Evolutionary conservation across 2,888 invertebrate genomes (phyloP).

Genomic region (Anagyrus pseudococci): DNA sequence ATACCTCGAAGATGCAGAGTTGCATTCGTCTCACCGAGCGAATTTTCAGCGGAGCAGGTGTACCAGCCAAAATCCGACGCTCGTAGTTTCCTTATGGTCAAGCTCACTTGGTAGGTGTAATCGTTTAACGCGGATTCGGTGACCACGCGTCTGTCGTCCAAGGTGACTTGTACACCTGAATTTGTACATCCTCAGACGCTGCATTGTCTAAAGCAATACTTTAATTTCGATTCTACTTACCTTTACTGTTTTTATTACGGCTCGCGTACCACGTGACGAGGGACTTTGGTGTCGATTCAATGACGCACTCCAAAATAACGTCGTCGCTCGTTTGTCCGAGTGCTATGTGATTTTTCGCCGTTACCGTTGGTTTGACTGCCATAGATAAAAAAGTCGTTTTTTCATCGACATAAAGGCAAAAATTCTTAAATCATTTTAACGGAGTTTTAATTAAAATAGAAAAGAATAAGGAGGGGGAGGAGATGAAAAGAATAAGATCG

Average conservation of each 20-base stretch:
- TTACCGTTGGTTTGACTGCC: conserved; percentile 85
- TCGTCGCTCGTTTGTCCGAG: conserved; percentile 82
- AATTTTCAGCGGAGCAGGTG: conserved; percentile 82
- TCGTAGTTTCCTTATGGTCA: conserved; percentile 76
- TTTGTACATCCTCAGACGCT: too few species aligned
- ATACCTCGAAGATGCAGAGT: too few species aligned
- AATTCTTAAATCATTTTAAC: too few species aligned
- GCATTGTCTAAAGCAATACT: too few species aligned
- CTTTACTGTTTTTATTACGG: conserved; percentile 63
- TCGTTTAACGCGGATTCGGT: too few species aligned
- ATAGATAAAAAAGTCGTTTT: neutral
- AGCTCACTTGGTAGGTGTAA: conserved; percentile 82
- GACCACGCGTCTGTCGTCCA: conserved; percentile 78
- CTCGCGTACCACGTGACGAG: conserved; percentile 88
- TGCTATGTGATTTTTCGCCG: conserved; percentile 84
- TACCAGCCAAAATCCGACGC: conserved; percentile 81
- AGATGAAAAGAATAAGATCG: neutral
- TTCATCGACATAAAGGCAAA: too few species aligned
- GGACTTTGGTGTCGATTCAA: conserved; percentile 87
- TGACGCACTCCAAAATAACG: conserved; percentile 83
- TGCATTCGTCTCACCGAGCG: conserved; percentile 82
- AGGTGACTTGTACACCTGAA: conserved; percentile 76
- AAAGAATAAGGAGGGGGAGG: neutral
- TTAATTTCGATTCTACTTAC: too few species aligned
- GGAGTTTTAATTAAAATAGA: too few species aligned